These are phyloP conservation scores for Drosophila chauvacae DNA, from an alignment of 1,140 invertebrate species.

Conservation along the genomic window DNA sequence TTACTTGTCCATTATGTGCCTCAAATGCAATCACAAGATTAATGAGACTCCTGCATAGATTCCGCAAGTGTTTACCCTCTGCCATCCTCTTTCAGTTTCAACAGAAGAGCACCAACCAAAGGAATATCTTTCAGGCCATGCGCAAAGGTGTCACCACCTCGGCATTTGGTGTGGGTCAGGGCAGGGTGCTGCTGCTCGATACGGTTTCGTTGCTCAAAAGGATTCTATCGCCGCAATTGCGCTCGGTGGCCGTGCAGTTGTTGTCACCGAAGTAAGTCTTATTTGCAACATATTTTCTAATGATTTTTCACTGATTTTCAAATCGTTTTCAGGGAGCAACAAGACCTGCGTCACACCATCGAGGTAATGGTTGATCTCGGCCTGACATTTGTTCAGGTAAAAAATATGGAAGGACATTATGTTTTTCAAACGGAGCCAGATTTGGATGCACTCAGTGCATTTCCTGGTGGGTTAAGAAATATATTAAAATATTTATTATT, in stretches of 20 bases:
- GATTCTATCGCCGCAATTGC: conserved; percentile 90
- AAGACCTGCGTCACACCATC: conserved; percentile 89
- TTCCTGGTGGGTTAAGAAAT: conserved; percentile 57
- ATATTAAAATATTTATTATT: no score
- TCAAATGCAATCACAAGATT: conserved; percentile 84
- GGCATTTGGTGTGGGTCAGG: conserved; percentile 87
- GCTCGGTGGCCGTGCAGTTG: conserved; percentile 89
- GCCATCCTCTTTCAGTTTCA: conserved; percentile 85
- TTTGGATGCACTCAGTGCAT: conserved; percentile 79
- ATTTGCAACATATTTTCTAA: conserved; percentile 7
- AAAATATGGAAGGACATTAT: conserved; percentile 91
- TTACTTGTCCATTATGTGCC: conserved; percentile 83
- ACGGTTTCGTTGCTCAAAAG: conserved; percentile 90
- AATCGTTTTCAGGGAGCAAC: conserved; percentile 87
- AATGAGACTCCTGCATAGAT: conserved; percentile 79
- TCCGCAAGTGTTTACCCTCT: conserved; percentile 53
- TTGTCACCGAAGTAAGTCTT: conserved; percentile 62
- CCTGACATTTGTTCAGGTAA: conserved; percentile 93
- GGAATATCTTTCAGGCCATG: conserved; percentile 87
- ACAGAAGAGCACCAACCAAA: conserved; percentile 86
- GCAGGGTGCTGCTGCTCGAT: conserved; percentile 88
- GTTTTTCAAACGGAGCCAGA: conserved; percentile 93
- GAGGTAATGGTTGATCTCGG: conserved; percentile 95
- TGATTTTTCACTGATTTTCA: not conserved
- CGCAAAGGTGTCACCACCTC: conserved; percentile 88